phyloP scores from a whole-genome alignment of 2,888 invertebrate genomes.

The Drosophila cracens region DNA sequence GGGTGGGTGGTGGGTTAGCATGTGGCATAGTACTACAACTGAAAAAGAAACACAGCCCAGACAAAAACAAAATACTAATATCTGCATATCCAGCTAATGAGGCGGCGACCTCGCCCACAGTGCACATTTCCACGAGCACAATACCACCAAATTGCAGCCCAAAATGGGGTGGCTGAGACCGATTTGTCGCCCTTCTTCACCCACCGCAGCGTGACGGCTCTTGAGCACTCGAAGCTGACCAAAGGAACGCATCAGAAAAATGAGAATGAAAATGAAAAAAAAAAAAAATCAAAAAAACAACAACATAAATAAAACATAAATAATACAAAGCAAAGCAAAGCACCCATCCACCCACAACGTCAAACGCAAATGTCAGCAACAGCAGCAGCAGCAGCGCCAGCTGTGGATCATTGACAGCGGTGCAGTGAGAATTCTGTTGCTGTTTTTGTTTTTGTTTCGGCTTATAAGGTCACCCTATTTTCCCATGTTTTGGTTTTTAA shows the following conservation, averaged over 20 bases:
- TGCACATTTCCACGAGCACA: constrained; percentile 16
- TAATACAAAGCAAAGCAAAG: neutral
- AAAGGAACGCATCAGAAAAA: constrained; percentile 27
- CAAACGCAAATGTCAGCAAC: constrained; percentile 14
- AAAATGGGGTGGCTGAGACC: constrained; percentile 29
- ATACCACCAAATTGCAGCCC: constrained; percentile 30
- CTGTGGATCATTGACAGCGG: constrained; percentile 22
- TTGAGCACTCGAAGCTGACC: constrained; percentile 32
- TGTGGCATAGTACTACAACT: neutral
- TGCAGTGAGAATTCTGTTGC: constrained; percentile 14
- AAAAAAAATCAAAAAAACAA: neutral
- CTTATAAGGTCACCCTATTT: constrained; percentile 64
- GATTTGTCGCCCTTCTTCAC: constrained; percentile 2
- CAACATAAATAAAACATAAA: constrained; percentile 14
- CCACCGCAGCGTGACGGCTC: constrained; percentile 10
- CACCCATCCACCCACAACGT: constrained; percentile 21
- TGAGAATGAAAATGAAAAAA: neutral
- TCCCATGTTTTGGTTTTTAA: constrained; percentile 23
- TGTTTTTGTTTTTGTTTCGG: constrained; percentile 13
- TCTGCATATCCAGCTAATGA: constrained; percentile 66
- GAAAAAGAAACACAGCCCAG: constrained; percentile 14
- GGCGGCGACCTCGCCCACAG: constrained; percentile 65
- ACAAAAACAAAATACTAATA: constrained; percentile 27
- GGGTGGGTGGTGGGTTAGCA: constrained; percentile 52
- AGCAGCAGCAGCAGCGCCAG: constrained; percentile 15